A percentile compares a stretch with the other conserved stretches of the same genome.
These are phyloP conservation scores for Scaptomyza pallida DNA, from an alignment of 1,140 invertebrate species.

Conservation along the genomic window DNA sequence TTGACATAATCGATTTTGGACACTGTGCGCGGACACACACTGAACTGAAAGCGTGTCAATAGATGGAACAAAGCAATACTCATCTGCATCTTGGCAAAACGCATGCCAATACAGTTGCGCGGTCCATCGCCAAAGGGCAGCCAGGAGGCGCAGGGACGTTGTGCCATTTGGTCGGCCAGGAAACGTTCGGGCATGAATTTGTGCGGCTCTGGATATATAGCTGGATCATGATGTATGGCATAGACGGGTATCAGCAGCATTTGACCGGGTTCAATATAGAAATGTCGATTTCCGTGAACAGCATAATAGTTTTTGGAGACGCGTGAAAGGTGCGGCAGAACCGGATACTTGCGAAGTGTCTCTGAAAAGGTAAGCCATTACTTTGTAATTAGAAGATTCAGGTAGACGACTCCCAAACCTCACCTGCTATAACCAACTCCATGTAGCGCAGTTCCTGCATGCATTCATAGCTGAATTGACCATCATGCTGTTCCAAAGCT, in stretches of 20 bases:
- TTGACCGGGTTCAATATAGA: conserved; percentile 63
- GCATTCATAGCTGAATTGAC: conserved; percentile 84
- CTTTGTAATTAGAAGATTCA: no score
- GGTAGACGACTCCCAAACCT: no score
- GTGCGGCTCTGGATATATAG: conserved; percentile 86
- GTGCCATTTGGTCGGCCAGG: conserved; percentile 78
- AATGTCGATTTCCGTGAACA: conserved; percentile 48
- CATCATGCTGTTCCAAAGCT: conserved; percentile 70
- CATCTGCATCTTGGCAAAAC: conserved; percentile 85
- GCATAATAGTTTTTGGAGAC: conserved; percentile 71
- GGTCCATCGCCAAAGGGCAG: conserved; percentile 87
- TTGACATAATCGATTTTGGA: conserved; percentile 84
- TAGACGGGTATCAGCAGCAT: conserved; percentile 86
- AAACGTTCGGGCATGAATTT: conserved; percentile 87
- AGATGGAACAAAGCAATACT: conserved; percentile 83
- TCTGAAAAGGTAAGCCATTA: no score
- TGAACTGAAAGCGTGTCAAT: conserved; percentile 78
- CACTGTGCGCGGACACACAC: conserved; percentile 74
- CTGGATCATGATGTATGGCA: conserved; percentile 86
- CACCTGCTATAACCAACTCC: conserved; percentile 85
- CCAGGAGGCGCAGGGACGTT: conserved; percentile 85
- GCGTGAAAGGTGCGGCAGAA: conserved; percentile 66
- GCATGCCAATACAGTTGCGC: conserved; percentile 85
- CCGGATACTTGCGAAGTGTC: conserved; percentile 85
- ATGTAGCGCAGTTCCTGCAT: conserved; percentile 87